Evolutionary conservation across 2,113 vertebrate species (phyloP), one percentile per base, ranked within the genome.

Genomic region (Stigmatopora nigra): DNA sequence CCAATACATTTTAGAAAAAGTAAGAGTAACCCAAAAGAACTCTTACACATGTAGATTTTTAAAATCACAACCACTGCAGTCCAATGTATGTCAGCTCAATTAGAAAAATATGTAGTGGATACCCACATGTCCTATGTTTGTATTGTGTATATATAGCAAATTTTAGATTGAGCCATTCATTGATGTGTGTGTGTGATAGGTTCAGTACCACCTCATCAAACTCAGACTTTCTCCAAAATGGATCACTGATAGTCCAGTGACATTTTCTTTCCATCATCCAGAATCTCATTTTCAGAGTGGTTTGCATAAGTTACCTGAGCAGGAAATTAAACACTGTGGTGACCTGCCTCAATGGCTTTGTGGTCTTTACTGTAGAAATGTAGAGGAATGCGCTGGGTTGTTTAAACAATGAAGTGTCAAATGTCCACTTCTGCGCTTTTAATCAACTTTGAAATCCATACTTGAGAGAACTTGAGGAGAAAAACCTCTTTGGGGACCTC

Each of bases 351-450:
- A 72, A 84, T 82, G 72, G 79, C 79, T 87, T 78, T 72, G 85
- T 70, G 77, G 81, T 89, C 65, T 64, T 73, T 69, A 64, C 81
- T 77, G 64, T 38, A 12, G 19, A 60, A 41, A 4, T 71, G 75
- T 64, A 72, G 69, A 75, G 75, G 79, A 70, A 69, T 72, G 58
- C 66, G 73, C 52, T 49, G 61, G 73, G 13, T 52, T 9, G 7
- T 70, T 47, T 72, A 48, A n/a, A 66, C 25, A 71, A 73, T 78
- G 78, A 82, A 72, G 64, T 60, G 75, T 65, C 79, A 80, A 83
- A 71, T 80, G 58, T 85, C 22, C 53, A 31, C 22, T 56, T 56
- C 38, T 88, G 85, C 86, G 80, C 80, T 87, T 83, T 80, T 81
- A 31, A 86, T 79, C 84, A 85, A 86, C 75, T 76, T 73, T 63